phyloP scores from a whole-genome alignment of 2,888 invertebrate genomes.

The Isotomurus palustris region DNA sequence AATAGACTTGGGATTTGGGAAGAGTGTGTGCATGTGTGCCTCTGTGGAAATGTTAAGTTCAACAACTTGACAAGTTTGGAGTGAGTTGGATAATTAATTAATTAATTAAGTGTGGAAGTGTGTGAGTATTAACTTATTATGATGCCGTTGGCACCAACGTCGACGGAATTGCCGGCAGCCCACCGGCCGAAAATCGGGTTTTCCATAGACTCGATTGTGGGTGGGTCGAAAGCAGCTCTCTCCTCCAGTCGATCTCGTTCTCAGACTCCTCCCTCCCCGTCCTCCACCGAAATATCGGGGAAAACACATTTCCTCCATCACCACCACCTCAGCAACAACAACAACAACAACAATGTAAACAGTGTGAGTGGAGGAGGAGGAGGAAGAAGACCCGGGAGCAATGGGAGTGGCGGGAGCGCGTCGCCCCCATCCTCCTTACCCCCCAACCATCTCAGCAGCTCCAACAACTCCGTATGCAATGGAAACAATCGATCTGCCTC shows the following conservation, averaged over 20 bases:
- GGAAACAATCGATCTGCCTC: slow-evolving; percentile 24
- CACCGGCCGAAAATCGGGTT: slow-evolving; percentile 86
- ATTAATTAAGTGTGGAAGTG: too few species aligned
- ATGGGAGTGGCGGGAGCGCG: slow-evolving; percentile 13
- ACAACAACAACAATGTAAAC: slow-evolving; percentile 15
- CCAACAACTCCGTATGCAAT: neutral
- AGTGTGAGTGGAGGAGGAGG: neutral
- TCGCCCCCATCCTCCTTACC: slow-evolving; percentile 13
- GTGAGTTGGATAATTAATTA: too few species aligned
- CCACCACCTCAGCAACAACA: slow-evolving; percentile 23
- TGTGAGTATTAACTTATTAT: slow-evolving; percentile 52
- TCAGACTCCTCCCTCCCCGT: slow-evolving; percentile 36
- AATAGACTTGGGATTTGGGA: too few species aligned
- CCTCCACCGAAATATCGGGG: slow-evolving; percentile 37
- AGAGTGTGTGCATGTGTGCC: too few species aligned
- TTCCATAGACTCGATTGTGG: slow-evolving; percentile 90
- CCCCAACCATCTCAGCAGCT: neutral
- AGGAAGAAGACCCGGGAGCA: slow-evolving; percentile 17
- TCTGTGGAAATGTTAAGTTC: too few species aligned
- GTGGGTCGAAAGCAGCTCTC: slow-evolving; percentile 48
- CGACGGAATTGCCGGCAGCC: slow-evolving; percentile 83
- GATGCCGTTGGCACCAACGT: slow-evolving; percentile 94
- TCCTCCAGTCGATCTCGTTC: slow-evolving; percentile 24
- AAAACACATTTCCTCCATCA: slow-evolving; percentile 22
- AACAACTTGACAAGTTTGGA: too few species aligned